Evolutionary conservation across 2,888 invertebrate genomes (phyloP), one percentile per base, ranked within the genome.

Genomic region (Acanthoscelides obtectus): DNA sequence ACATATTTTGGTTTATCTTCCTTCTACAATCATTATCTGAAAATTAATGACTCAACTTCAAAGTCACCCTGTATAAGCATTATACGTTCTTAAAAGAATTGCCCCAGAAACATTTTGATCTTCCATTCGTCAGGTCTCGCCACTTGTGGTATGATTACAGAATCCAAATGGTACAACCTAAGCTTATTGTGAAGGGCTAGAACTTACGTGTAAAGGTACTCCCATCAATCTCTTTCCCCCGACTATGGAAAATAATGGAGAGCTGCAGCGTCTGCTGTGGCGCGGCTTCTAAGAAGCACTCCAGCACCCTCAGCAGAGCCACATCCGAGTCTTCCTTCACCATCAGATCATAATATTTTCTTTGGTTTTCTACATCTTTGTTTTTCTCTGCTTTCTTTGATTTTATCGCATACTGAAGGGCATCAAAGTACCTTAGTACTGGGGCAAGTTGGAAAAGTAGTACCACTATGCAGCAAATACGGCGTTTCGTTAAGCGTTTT

Each of bases 201-300:
- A 19, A 81, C 82, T 82, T 83, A 85, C 86, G 81, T 65, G 84
- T 84, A 73, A 85, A 83, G 22, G 84, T 83, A 67, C 81, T 81
- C 3, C 76, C 76, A 22, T 74, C 71, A 73, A 83, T 82, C 19
- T 81, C 87, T 66, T 89, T 85, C 71, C 89, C 88, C 74, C 83
- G 81, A 3, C 79, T 83, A 45, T 87, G 86, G 69, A 94, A 85
- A 79, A 94, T 87, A 77, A 94, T 88, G 27, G 91, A 90, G 45
- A 93, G 87, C 84, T 94, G 93, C 73, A 94, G 84, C 69, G 93
- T 91, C 82, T 93, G 92, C 82, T 94, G 94, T 0, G 94, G 94
- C 0, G 94, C 94, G 0, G 94, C 92, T 84, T 94, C 94, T 67
- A 94, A 84, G 83, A 94, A 94, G 83, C 94, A 93, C 83, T 94